These are phyloP conservation scores for Acronicta psi DNA, from an alignment of 2,888 invertebrate genomes.

Conservation along the genomic window DNA sequence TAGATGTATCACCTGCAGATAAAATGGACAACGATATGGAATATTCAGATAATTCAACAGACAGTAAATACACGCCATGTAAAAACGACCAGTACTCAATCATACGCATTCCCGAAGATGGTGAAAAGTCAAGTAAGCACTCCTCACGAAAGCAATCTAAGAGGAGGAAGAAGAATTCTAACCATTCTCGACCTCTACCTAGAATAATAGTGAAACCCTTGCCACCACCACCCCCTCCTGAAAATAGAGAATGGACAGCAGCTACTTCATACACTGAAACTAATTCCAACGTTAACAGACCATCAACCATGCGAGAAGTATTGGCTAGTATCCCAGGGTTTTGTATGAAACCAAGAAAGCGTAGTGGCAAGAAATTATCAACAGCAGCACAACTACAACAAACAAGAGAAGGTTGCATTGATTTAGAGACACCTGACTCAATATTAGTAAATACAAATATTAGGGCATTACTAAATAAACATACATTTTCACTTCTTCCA, in stretches of 20 bases:
- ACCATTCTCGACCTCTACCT: slow-evolving; percentile 91
- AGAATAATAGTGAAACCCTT: slow-evolving; percentile 95
- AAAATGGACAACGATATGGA: slow-evolving; percentile 76
- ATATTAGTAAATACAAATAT: slow-evolving; percentile 97
- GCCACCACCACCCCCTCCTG: slow-evolving; percentile 90
- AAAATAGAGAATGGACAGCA: slow-evolving; percentile 84
- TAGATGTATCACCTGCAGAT: slow-evolving; percentile 77
- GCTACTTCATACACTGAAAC: slow-evolving; percentile 79
- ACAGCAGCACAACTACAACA: slow-evolving; percentile 97
- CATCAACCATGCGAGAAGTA: slow-evolving; percentile 96
- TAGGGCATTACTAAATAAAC: slow-evolving; percentile 95
- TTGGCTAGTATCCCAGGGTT: slow-evolving; percentile 97
- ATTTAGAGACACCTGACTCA: slow-evolving; percentile 98
- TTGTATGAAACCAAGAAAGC: slow-evolving; percentile 93
- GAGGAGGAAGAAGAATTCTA: slow-evolving; percentile 93
- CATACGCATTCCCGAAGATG: slow-evolving; percentile 84
- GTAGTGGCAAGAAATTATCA: slow-evolving; percentile 95
- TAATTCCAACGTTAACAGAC: slow-evolving; percentile 73
- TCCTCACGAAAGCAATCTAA: slow-evolving; percentile 92
- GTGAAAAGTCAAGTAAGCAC: slow-evolving; percentile 92
- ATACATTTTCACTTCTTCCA: slow-evolving; percentile 96
- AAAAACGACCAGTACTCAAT: slow-evolving; percentile 83
- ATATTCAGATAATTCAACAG: slow-evolving; percentile 79
- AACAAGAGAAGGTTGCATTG: slow-evolving; percentile 97
- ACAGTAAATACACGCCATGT: slow-evolving; percentile 78